Evolutionary conservation across 1,140 invertebrate genomes (phyloP), one percentile per base, ranked within the genome.

Genomic region (Drosophila jambulina): DNA sequence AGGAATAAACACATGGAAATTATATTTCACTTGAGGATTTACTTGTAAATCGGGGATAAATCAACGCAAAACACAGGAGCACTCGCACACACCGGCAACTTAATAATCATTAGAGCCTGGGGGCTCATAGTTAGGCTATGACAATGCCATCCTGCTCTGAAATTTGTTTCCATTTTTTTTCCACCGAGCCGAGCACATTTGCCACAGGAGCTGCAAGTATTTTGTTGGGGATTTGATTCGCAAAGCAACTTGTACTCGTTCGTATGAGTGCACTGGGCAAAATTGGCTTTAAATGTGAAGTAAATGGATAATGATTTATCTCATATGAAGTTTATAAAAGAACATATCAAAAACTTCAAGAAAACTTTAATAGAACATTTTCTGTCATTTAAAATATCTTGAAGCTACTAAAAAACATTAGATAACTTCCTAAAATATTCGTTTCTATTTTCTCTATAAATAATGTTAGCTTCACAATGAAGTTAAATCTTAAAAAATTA

Each of bases 21-120:
- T 88, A 87, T 87, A 87, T 87, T 88, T 84, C 78, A 84, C 62
- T 68, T 46, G 45, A 51, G 68, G 81, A 90, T 81, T 88, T 84
- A 60, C 81, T 78, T 90, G 81, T 88, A 88, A 88, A 78, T 85
- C 74, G 78, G 68, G 70, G 60, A 85, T 85, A 88, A 88, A 88
- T 90, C 80, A 84, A 82, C 48, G 43, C 17, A 6, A 61, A 13
- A 61, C 56, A 64, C 45, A 34, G 19, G 12, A 54, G 34, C 46
- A 72, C 36, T 46, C 45, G 12, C 54, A 25, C 56, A 61, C 76
- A 72, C 75, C 65, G 82, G 75, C 74, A 70, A 62, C 72, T 56
- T 54, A 64, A 68, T 77, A 79, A 61, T 75, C 83, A 84, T 80
- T 78, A 79, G 60, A 49, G 29, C 53, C 42, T 48, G 48, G 70